Conservation (phyloP, 2,888 invertebrate genomes). For the Nomada fabriciana region DNA sequence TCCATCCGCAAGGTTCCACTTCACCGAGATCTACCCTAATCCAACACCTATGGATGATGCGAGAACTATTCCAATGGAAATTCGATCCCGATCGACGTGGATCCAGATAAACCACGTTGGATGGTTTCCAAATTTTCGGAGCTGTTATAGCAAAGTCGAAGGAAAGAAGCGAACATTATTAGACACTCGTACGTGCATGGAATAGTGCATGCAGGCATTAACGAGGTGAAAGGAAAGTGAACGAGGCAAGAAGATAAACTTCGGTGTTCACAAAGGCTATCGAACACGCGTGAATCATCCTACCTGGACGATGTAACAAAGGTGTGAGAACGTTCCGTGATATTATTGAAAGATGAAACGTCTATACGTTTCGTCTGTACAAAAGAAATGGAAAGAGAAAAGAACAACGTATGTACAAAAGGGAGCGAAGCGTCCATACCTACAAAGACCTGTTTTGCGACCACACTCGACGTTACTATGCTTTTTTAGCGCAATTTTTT, state of each 20-base stretch:
- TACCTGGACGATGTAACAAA: conserved; percentile 18
- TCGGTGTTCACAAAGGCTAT: conserved; percentile 19
- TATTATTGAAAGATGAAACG: conserved; percentile 37
- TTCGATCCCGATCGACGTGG: neutral
- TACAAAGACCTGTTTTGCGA: conserved; percentile 48
- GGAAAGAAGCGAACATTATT: neutral
- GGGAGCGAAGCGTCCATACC: conserved; percentile 25
- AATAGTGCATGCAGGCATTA: neutral
- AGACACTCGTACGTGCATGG: neutral
- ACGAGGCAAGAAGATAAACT: conserved; percentile 25
- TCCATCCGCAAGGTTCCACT: conserved; percentile 37
- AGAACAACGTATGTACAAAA: conserved; percentile 1
- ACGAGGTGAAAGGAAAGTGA: conserved; percentile 52
- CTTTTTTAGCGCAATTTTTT: conserved; percentile 29
- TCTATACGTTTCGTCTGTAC: neutral
- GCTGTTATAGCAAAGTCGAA: neutral
- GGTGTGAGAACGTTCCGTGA: conserved; percentile 10
- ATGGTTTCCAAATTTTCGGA: neutral
- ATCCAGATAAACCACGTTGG: neutral
- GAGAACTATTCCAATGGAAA: conserved; percentile 14
- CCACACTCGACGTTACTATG: conserved; percentile 24
- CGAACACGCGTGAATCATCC: conserved; percentile 34
- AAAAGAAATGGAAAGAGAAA: neutral
- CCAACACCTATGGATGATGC: neutral
- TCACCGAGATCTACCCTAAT: conserved; percentile 13